Conservation (phyloP, 2,888 invertebrate species). For the Mongoloraphidia duomilia region DNA sequence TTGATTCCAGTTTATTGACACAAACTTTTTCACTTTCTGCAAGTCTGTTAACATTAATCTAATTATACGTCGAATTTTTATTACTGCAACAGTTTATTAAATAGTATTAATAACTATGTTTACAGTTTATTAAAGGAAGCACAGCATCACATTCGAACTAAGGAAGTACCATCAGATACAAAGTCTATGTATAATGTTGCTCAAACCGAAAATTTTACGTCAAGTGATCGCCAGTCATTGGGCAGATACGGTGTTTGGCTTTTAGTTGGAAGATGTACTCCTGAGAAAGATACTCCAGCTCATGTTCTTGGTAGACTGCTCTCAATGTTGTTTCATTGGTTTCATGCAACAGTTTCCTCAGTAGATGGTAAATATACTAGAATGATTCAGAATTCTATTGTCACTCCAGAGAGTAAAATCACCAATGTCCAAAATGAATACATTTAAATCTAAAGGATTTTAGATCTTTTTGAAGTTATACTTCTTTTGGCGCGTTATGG, state of each 20-base stretch:
- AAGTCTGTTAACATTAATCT: too few species aligned
- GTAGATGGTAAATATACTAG: constrained; percentile 59
- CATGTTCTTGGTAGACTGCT: constrained; percentile 80
- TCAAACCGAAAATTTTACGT: constrained; percentile 48
- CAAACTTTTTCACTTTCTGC: too few species aligned
- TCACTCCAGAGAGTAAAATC: too few species aligned
- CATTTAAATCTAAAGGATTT: too few species aligned
- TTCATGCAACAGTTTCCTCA: constrained; percentile 92
- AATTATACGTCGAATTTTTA: too few species aligned
- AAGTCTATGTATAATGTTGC: constrained; percentile 11
- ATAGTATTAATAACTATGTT: constrained; percentile 8
- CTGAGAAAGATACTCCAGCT: constrained; percentile 58
- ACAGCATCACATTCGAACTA: constrained; percentile 13
- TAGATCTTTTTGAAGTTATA: too few species aligned
- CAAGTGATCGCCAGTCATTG: constrained; percentile 79
- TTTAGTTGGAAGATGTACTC: constrained; percentile 82
- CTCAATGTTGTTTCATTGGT: constrained; percentile 98
- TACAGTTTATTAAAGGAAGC: constrained; percentile 79
- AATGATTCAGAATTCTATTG: too few species aligned
- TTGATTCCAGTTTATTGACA: too few species aligned
- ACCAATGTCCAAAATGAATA: too few species aligned
- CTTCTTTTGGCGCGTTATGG: too few species aligned
- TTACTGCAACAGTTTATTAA: too few species aligned
- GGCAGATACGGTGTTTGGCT: constrained; percentile 96
- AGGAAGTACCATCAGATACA: constrained; percentile 11